A percentile compares a stretch with the other conserved stretches of the same genome.
Evolutionary conservation across 2,797 vertebrate genomes (phyloP).

Genomic region (Atherinosoma microstoma): DNA sequence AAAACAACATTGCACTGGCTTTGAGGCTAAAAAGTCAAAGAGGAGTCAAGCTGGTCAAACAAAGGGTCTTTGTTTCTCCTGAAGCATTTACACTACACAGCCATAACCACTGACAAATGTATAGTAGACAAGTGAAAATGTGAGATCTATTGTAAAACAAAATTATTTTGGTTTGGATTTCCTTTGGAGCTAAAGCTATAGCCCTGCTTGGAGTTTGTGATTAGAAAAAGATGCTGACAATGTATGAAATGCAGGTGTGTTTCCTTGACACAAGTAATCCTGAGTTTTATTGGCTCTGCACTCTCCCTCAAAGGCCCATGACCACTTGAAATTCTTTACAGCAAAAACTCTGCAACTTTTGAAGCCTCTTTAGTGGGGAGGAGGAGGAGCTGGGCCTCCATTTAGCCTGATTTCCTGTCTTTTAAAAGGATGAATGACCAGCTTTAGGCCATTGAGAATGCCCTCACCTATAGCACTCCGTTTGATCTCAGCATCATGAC

Average conservation of each 20-base stretch:
- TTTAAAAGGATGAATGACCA: slow-evolving; percentile 83
- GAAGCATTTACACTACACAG: slow-evolving; percentile 44
- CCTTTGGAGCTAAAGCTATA: slow-evolving; percentile 29
- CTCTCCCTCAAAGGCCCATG: slow-evolving; percentile 68
- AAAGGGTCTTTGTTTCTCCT: slow-evolving; percentile 58
- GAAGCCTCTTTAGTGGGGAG: slow-evolving; percentile 71
- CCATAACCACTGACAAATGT: slow-evolving; percentile 40
- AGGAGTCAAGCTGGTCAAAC: slow-evolving; percentile 52
- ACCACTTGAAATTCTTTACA: slow-evolving; percentile 82
- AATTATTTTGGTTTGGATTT: slow-evolving; percentile 60
- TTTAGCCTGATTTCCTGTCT: slow-evolving; percentile 85
- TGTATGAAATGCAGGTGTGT: slow-evolving; percentile 78
- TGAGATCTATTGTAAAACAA: slow-evolving; percentile 44
- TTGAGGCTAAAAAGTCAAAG: slow-evolving; percentile 43
- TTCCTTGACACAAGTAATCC: slow-evolving; percentile 78
- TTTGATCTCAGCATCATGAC: slow-evolving; percentile 83
- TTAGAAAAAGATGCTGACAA: slow-evolving; percentile 51
- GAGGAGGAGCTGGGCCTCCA: slow-evolving; percentile 74
- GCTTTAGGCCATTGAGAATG: slow-evolving; percentile 81
- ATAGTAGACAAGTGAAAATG: slow-evolving; percentile 61
- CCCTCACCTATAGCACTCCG: slow-evolving; percentile 75
- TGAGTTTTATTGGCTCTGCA: slow-evolving; percentile 70
- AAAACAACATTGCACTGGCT: slow-evolving; percentile 38
- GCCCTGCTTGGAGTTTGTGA: slow-evolving; percentile 44
- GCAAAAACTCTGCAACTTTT: slow-evolving; percentile 73